Evolutionary conservation across 2,888 invertebrate species (phyloP), one percentile per base, ranked within the genome.

Genomic region (Metalampra italica): DNA sequence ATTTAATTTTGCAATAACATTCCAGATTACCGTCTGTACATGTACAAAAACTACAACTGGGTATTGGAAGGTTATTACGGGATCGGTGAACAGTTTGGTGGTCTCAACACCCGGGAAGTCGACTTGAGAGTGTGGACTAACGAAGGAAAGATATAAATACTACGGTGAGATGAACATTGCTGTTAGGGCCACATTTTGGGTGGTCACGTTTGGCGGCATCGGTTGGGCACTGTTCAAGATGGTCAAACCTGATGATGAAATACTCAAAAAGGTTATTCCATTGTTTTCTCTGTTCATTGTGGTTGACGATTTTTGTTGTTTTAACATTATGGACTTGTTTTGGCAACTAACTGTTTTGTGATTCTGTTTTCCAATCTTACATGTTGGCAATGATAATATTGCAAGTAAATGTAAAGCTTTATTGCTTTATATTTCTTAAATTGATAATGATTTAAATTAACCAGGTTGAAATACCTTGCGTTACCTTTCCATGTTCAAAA

Each of bases 21-120:
- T 90, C 32, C 82, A 95, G 95, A 93, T 80, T 93, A 93, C 67
- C 92, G 95, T 54, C 84, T 91, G 61, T 93, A 93, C 69, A 91
- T 94, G 78, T 85, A 90, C 76, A 88, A 92, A 49, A 92, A 94
- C 56, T 93, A 86, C 73, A 93, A 94, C 45, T 89, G 80, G 66
- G 69, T 93, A 32, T 81, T 96, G 54, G 92, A 95, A 59, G 85
- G 90, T 44, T 96, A 93, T 76, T 96, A 96, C 75, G 80, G 81
- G 60, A 63, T 94, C 29, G 94, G 94, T 48, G 95, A 95, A 81
- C 71, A 81, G 39, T 58, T 94, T 9, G 90, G 92, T 47, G 82
- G 91, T 37, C 75, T 75, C 49, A 84, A 78, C 52, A 88, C 81
- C 29, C 81, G 94, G 55, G 80, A 91, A 56, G 59, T 82, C 45